Evolutionary conservation across 2,113 vertebrate genomes (phyloP), one percentile per base, ranked within the genome.

Genomic region (Pteronura brasiliensis): DNA sequence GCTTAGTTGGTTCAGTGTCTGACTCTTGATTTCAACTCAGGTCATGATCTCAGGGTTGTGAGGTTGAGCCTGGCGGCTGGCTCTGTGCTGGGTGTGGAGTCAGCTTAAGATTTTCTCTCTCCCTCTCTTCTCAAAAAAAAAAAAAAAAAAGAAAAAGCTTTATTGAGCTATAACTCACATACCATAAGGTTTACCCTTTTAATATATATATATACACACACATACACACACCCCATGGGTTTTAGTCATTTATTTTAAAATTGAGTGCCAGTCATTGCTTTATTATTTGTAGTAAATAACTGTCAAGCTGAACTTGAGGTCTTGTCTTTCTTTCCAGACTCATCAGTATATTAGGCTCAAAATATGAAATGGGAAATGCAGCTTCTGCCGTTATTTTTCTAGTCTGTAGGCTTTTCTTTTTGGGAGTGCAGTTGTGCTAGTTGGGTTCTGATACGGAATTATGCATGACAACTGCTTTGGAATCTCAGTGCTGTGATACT

Each of bases 381-480:
- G 6, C 14, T 91, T 77, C 74, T 61, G 34, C 34, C 42, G 36
- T 81, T 85, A n/a, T 47, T 85, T 89, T 95, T 91, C 61, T 17
- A 25, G 69, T 55, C 25, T 49, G 21, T 39, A 83, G 92, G n/a
- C 82, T 39, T 96, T 71, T 91, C 59, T 52, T 90, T 74, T 12
- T 67, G 93, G 84, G 82, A 81, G 79, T 76, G 11, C 18, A 72
- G 49, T 71, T 1, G 1, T 63, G 76, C 77, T 47, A 13, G 42
- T 29, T 90, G 83, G 69, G 81, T 96, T 97, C 96, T 92, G 80
- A 97, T 69, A 77, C 82, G 92, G 97, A 98, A 95, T 84, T 88
- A 29, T 39, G 36, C 67, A 14, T 87, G 95, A 97, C 96, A 98
- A 96, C 96, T 95, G 98, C 89, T 97, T 98, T 97, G 95, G 98